Conservation (phyloP, 2,888 invertebrate genomes). For the Portevinia maculata region DNA sequence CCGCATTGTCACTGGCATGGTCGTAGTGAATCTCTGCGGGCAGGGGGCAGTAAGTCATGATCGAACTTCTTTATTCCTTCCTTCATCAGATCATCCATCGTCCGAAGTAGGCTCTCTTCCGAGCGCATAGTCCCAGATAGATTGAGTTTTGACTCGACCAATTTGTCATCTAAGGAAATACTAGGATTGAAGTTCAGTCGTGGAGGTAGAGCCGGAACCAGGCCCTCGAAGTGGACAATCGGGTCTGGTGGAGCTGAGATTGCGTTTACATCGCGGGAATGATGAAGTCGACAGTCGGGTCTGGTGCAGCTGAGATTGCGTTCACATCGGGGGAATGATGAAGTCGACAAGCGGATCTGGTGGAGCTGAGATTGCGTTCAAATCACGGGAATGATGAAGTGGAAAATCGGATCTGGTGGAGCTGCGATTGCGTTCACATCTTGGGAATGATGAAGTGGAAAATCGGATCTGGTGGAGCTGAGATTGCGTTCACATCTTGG, state of each 20-base stretch:
- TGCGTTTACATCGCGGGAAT: conserved; percentile 80
- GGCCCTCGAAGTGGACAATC: conserved; percentile 71
- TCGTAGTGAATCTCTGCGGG: conserved; percentile 78
- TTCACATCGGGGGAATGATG: no score
- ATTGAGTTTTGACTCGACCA: conserved; percentile 81
- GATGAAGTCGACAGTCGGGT: no score
- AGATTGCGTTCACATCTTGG: no score
- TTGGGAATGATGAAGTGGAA: no score
- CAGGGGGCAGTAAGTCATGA: conserved; percentile 58
- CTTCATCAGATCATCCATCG: conserved; percentile 80
- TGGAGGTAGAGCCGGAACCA: conserved; percentile 70
- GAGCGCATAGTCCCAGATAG: conserved; percentile 81
- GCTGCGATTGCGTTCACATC: no score
- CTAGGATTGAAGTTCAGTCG: conserved; percentile 81
- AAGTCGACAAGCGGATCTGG: no score
- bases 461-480: no score
- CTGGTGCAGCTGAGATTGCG: no score
- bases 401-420: no score
- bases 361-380: no score
- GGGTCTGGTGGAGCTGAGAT: conserved; percentile 79
- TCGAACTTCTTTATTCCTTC: conserved; percentile 77
- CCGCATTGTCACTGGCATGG: conserved; percentile 82
- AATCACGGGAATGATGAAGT: no score
- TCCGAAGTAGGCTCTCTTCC: conserved; percentile 81
- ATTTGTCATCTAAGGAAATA: conserved; percentile 81